Base-by-base conservation (phyloP, 2,888 invertebrate genomes). In the Amphipoea oculea region DNA sequence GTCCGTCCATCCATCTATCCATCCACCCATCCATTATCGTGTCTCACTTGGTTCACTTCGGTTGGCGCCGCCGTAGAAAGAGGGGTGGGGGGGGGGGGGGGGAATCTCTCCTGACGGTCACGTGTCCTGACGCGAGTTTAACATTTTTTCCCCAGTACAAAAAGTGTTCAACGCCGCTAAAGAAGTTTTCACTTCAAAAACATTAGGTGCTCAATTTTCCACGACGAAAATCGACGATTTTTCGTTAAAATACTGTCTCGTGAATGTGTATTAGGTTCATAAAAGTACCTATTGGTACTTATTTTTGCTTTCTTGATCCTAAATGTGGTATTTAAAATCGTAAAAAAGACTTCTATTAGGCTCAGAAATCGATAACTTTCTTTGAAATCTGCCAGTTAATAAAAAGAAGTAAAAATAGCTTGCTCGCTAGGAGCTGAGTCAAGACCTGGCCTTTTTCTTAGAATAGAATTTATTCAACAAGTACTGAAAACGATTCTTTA, bases 391-490 rank as follows among this genome's bases (percentile, higher is more conserved):
- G 36, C 4, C 20, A 29, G 62, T 65, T 81, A 68, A 81, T 75
- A 85, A 60, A 74, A 75, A 23, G 1, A 42, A 42, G 11, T 57
- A 65, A 82, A 84, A 72, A 72, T 68, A 42, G 12, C 36, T 73
- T 36, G 40, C 7, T 57, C 23, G 54, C 36, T 71, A 51, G 17
- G n/a, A 82, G 65, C 51, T 40, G 62, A 42, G 62, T 73, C 48
- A 51, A 70, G 66, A 36, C n/a, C 65, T 72, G 17, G 36, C 17
- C 6, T 65, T 36, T 65, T 73, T 72, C 60, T 66, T 48, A 60
- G 42, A 86, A 76, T 51, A 51, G 4, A 69, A 72, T 82, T 86
- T 81, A 72, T 81, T 82, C 60, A 75, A 81, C 45, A 65, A 86
- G 60, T 76, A 62, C 65, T 62, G 65, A 86, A 66, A n/a, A 66